Evolutionary conservation across 1,140 invertebrate species (phyloP), one percentile per base, ranked within the genome.

Genomic region (Condylostylus longicornis): DNA sequence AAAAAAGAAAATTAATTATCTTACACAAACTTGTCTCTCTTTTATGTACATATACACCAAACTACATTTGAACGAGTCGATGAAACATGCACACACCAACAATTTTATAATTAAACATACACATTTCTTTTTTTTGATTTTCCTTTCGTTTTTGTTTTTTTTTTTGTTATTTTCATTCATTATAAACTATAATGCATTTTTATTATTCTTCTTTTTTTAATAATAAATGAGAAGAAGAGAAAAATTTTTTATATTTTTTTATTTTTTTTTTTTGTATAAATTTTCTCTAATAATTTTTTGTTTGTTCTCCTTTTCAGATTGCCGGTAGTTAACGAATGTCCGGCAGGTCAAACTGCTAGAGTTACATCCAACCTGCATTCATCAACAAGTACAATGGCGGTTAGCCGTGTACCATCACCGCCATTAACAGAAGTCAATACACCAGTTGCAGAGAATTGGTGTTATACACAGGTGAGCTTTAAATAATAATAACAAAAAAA

Each of bases 361-460:
- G 75, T 79, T 67, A 77, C 75, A 69, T 79, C 77, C 64, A 75
- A 76, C 64, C 71, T 75, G 67, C 72, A 75, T 58, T 63, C 66
- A 57, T 67, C 67, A 58, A 75, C 69, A 65, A 71, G 69, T 66
- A 81, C 78, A 67, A 87, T 87, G 83, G 82, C 83, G 66, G 81
- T 88, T 61, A 85, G 82, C 64, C 77, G 85, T 54, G 84, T 88
- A 58, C 83, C 85, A 48, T 85, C 81, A 69, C 85, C 85, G 58
- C 79, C 80, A 51, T 75, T 85, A 52, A 79, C 82, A 58, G 85
- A 89, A 77, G 81, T 81, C 58, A 85, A 86, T 68, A 89, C 85
- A 53, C 86, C 86, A 50, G 85, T 91, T 42, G 86, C 86, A 30
- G 87, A 93, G 65, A 91, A 90, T 67, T 93, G 87, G 87, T 93